Evolutionary conservation across 1,140 invertebrate species (phyloP).

Genomic region (Trichonephila inaurata): DNA sequence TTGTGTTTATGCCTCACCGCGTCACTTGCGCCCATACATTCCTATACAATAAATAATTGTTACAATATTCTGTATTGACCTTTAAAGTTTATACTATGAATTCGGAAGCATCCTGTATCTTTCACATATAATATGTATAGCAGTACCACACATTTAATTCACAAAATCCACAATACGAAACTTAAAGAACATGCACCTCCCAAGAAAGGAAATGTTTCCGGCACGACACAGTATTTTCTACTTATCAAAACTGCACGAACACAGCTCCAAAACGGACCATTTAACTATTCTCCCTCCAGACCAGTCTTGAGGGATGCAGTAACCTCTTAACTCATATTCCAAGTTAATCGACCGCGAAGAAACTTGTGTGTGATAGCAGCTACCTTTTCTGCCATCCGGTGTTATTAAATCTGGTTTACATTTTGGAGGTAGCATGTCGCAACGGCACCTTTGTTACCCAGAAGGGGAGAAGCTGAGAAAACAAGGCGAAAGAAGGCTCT

Average conservation of each 20-base stretch:
- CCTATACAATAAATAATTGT: no score
- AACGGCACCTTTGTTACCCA: neutral
- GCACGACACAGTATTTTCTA: neutral
- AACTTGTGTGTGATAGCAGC: neutral
- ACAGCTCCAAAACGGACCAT: neutral
- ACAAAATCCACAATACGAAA: no score
- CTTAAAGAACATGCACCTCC: no score
- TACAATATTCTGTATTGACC: no score
- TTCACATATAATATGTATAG: no score
- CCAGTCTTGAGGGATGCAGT: neutral
- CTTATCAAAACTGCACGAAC: neutral
- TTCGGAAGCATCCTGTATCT: no score
- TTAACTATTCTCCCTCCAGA: neutral
- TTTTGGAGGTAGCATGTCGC: neutral
- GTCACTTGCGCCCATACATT: no score
- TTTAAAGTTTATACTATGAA: no score
- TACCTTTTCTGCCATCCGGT: neutral
- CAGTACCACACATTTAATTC: no score
- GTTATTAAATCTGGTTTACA: neutral
- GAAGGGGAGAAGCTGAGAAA: neutral
- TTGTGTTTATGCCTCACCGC: no score
- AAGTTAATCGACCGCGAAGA: conserved; percentile 16
- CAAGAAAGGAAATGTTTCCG: no score
- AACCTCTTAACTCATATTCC: neutral
- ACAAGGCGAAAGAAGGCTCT: neutral